These are phyloP conservation scores for Hippoglossus stenolepis DNA, from an alignment of 2,113 vertebrate genomes.

Conservation along the genomic window DNA sequence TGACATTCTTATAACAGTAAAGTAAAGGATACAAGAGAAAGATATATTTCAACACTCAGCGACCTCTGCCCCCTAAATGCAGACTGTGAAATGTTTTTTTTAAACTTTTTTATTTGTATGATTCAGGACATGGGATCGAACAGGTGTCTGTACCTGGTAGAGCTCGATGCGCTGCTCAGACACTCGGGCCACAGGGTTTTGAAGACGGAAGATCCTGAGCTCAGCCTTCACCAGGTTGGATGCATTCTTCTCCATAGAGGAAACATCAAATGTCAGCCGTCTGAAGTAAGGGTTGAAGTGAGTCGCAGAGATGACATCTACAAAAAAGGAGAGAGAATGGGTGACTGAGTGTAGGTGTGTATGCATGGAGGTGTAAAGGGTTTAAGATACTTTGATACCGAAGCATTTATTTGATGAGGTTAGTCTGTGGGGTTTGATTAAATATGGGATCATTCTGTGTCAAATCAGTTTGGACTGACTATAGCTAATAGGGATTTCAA, in stretches of 20 bases:
- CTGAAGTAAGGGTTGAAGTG: slow-evolving; percentile 82
- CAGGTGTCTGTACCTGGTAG: slow-evolving; percentile 88
- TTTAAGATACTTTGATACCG: too few species aligned
- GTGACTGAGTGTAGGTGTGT: background rate
- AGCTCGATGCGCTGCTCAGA: slow-evolving; percentile 95
- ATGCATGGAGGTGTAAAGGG: background rate
- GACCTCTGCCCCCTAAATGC: too few species aligned
- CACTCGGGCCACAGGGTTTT: slow-evolving; percentile 90
- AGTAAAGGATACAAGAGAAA: too few species aligned
- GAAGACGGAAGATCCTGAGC: slow-evolving; percentile 93
- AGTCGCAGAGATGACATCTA: slow-evolving; percentile 79
- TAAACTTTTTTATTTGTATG: too few species aligned
- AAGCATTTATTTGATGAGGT: too few species aligned
- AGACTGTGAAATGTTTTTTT: too few species aligned
- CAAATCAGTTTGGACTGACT: too few species aligned
- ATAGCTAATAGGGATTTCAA: too few species aligned
- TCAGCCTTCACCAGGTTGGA: slow-evolving; percentile 96
- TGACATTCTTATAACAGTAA: too few species aligned
- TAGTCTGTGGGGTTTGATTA: too few species aligned
- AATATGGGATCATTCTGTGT: too few species aligned
- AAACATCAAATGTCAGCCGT: slow-evolving; percentile 91
- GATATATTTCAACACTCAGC: too few species aligned
- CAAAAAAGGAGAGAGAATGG: slow-evolving; percentile 27
- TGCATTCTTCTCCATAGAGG: slow-evolving; percentile 93
- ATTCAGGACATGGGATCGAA: background rate